Evolutionary conservation across 1,140 invertebrate genomes (phyloP), one percentile per base, ranked within the genome.

Genomic region (Nephila pilipes): DNA sequence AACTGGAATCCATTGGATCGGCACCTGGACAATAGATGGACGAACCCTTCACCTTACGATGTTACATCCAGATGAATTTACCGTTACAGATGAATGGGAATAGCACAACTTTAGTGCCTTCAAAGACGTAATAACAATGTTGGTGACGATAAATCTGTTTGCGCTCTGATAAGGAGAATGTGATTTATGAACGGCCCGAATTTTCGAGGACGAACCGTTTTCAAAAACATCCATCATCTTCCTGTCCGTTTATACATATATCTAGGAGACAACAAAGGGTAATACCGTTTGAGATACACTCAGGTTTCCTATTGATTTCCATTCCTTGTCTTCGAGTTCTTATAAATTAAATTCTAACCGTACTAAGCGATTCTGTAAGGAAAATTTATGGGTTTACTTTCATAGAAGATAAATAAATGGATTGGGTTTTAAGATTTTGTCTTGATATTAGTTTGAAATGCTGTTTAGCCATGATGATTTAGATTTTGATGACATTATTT

Each of bases 121-220:
- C 55, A 83, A 63, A 91, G 89, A 91, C 79, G 89, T 83, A 91
- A 91, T 91, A 91, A 91, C 89, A 83, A 91, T 80, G 89, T 91
- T 81, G 89, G 79, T 29, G 80, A 91, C 69, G 89, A 91, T 91
- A 79, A 91, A 91, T 91, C 57, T 91, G 89, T 91, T 91, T 91
- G 55, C 20, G 89, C 8, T 54, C 57, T 83, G 75, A 63, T 63
- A 91, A 91, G 79, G 69, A 29, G 80, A 81, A 57, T 36, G 89
- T 58, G 89, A 91, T 91, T 46, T 83, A 91, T 91, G 79, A 32
- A 83, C 16, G 79, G 8, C 79, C 80, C 29, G 79, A 83, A 91
- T 91, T 91, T 83, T 91, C 69, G 80, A 91, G 75, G 75, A 83
- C 38, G 79, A 83, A 83, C 60, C 89, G 69, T 57, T 91, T 91